These are phyloP conservation scores for Leptinotarsa defecta DNA, from an alignment of 1,140 invertebrate genomes.

Conservation along the genomic window DNA sequence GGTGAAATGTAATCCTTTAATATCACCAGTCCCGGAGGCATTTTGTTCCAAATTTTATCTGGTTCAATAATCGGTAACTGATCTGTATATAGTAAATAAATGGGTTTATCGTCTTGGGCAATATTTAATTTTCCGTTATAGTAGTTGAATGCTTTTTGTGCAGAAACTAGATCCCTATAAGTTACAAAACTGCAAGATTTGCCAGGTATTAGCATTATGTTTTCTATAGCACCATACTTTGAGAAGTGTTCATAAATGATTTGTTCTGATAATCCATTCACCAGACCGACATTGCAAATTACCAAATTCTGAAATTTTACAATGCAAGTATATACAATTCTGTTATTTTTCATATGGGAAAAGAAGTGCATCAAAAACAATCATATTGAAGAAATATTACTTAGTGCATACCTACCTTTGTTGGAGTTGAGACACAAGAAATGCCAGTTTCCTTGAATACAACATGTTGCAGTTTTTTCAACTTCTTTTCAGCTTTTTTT, in stretches of 20 bases:
- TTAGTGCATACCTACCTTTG: neutral
- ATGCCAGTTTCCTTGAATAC: conserved; percentile 58
- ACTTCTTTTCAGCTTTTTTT: conserved; percentile 55
- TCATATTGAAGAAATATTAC: neutral
- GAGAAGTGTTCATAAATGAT: conserved; percentile 61
- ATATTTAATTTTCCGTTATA: conserved; percentile 62
- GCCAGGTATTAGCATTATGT: conserved; percentile 68
- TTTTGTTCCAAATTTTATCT: conserved; percentile 45
- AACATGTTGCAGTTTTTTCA: conserved; percentile 57
- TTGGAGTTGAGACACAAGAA: conserved; percentile 50
- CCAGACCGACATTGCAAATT: conserved; percentile 77
- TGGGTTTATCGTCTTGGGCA: conserved; percentile 60
- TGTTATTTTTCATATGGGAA: neutral
- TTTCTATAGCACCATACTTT: conserved; percentile 59
- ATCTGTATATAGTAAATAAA: conserved; percentile 70
- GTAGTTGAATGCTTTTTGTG: conserved; percentile 59
- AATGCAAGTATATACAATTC: conserved; percentile 17
- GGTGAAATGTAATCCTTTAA: conserved; percentile 74
- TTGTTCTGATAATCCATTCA: conserved; percentile 70
- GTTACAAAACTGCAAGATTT: conserved; percentile 79
- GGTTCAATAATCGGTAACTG: conserved; percentile 55
- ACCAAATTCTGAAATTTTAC: conserved; percentile 54
- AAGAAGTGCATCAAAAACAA: too few species aligned
- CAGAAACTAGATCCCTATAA: conserved; percentile 59
- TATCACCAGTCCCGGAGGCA: conserved; percentile 76